Conservation (phyloP, 1,140 invertebrate genomes). For the Coboldia fuscipes region DNA sequence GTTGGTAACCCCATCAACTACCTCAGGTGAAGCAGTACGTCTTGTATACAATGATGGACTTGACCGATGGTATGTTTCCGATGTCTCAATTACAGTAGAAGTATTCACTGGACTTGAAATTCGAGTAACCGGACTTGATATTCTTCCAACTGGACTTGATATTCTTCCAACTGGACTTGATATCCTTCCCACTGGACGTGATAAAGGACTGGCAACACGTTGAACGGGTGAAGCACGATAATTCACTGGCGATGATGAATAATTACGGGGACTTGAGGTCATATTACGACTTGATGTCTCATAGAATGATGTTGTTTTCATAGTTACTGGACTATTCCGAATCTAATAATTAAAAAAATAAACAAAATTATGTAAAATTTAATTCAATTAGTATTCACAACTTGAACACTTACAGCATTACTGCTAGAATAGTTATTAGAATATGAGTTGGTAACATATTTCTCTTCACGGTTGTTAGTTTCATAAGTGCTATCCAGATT, state of each 20-base stretch:
- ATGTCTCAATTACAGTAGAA: no score
- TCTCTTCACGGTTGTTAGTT: no score
- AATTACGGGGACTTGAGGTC: constrained; percentile 13
- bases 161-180: constrained; percentile 13
- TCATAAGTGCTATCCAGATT: no score
- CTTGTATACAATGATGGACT: constrained; percentile 10
- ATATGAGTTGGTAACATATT: no score
- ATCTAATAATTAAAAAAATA: no score
- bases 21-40: constrained; percentile 23
- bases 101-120: neutral
- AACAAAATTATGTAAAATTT: no score
- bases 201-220: constrained; percentile 13
- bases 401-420: no score
- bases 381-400: no score
- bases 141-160: neutral
- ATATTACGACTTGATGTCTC: constrained; percentile 14
- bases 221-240: constrained; percentile 13
- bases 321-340: constrained; percentile 18
- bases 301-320: constrained; percentile 17
- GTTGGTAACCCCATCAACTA: constrained; percentile 43
- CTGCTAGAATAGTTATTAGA: no score
- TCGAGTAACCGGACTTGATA: constrained; percentile 1
- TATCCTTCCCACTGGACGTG: constrained; percentile 18
- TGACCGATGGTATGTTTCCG: constrained; percentile 9
- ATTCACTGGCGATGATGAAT: constrained; percentile 14